These are phyloP conservation scores for Stenodera caucasica DNA, from an alignment of 2,888 invertebrate species.

Conservation along the genomic window DNA sequence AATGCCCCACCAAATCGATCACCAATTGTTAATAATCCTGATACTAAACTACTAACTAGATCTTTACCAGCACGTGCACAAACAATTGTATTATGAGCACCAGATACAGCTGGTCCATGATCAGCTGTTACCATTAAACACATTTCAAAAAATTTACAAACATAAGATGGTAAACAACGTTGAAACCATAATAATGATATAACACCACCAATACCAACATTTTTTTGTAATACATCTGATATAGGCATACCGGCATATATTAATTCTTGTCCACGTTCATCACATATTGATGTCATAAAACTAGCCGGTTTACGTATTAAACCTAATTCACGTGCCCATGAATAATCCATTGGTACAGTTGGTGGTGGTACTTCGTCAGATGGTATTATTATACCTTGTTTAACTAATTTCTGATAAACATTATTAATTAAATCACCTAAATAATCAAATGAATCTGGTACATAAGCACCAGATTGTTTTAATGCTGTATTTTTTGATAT, in stretches of 20 bases:
- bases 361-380: constrained; percentile 94
- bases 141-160: constrained; percentile 98
- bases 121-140: constrained; percentile 98
- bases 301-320: constrained; percentile 98
- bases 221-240: constrained; percentile 85
- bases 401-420: constrained; percentile 77
- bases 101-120: constrained; percentile 98
- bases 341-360: constrained; percentile 99
- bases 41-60: constrained; percentile 95
- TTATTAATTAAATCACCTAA: constrained; percentile 68
- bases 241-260: constrained; percentile 90
- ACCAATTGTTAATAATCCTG: constrained; percentile 96
- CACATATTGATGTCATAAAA: constrained; percentile 99
- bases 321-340: constrained; percentile 97
- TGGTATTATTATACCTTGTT: constrained; percentile 80
- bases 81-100: constrained; percentile 98
- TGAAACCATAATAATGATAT: constrained; percentile 99
- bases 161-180: constrained; percentile 89
- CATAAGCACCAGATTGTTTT: constrained; percentile 79
- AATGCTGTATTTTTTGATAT: constrained; percentile 88
- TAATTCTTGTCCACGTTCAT: constrained; percentile 96
- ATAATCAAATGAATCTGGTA: constrained; percentile 91
- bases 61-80: constrained; percentile 98
- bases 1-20: constrained; percentile 98
- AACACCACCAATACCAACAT: constrained; percentile 97